Evolutionary conservation across 2,113 vertebrate genomes (phyloP).

Genomic region (Nothocercus julius): DNA sequence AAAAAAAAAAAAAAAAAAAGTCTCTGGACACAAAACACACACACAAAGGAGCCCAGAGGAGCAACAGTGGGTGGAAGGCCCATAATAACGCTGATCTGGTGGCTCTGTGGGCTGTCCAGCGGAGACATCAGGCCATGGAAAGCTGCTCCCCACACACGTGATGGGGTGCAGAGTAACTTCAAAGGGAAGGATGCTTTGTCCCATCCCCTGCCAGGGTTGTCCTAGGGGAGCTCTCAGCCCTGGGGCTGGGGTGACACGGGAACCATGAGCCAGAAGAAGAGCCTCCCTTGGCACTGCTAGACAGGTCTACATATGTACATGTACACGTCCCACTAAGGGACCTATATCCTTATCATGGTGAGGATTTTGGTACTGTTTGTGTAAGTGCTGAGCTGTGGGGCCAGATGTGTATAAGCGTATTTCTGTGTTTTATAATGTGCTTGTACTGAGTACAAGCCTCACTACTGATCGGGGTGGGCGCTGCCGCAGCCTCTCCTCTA

Average conservation of each 20-base stretch:
- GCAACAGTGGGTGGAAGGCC: not conserved
- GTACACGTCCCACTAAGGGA: not conserved
- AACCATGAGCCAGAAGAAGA: not conserved
- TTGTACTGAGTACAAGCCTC: not conserved
- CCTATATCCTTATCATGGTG: not conserved
- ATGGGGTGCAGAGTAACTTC: not conserved
- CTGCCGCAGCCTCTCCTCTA: not conserved
- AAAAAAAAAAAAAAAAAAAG: not conserved
- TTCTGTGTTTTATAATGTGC: accelerated
- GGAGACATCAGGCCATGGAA: accelerated
- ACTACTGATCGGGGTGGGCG: not conserved
- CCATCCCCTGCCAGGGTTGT: not conserved
- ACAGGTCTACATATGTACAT: not conserved
- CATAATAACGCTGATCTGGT: not conserved
- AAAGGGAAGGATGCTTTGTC: not conserved
- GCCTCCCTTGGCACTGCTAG: too few relatives aligned
- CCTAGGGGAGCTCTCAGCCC: not conserved
- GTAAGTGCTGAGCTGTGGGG: not conserved
- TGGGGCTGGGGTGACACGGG: not conserved
- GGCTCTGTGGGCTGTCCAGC: not conserved
- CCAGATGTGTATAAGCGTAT: not conserved
- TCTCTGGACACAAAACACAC: not conserved
- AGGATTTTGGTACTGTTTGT: not conserved
- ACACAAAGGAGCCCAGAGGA: not conserved
- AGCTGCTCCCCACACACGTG: accelerated